These are phyloP conservation scores for Indicator indicator DNA, from an alignment of 2,113 vertebrate genomes.

Conservation along the genomic window DNA sequence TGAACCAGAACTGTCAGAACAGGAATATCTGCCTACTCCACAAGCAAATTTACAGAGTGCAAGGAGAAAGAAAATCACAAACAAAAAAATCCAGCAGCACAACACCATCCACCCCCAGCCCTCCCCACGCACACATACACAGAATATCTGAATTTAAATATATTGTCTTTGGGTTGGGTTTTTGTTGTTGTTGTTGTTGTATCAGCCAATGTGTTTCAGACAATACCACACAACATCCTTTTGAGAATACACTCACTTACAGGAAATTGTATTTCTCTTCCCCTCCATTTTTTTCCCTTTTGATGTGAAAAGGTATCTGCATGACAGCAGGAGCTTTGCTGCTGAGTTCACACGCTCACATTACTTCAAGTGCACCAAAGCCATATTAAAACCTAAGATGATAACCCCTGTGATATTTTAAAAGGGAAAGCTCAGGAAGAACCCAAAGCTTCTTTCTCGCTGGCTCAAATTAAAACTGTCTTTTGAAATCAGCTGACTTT, in stretches of 20 bases:
- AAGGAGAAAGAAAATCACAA: too few species aligned
- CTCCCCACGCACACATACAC: neutral
- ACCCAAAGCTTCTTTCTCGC: conserved; percentile 12
- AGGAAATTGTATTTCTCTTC: neutral
- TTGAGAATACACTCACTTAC: neutral
- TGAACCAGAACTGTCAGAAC: neutral
- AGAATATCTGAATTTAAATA: too few species aligned
- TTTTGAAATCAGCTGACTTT: conserved; percentile 1
- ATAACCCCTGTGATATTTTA: neutral
- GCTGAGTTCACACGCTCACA: neutral
- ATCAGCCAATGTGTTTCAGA: neutral
- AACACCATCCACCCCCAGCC: too few species aligned
- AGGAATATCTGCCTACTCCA: neutral
- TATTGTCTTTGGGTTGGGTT: too few species aligned
- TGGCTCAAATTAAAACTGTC: conserved; percentile 26
- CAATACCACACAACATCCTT: neutral
- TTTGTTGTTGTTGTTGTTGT: too few species aligned
- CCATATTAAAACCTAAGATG: neutral
- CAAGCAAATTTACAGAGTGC: neutral
- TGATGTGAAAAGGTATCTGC: neutral
- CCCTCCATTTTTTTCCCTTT: neutral
- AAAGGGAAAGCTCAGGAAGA: conserved; percentile 18
- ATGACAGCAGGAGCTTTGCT: neutral
- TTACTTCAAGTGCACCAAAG: neutral
- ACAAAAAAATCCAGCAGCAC: too few species aligned